Evolutionary conservation across 1,140 invertebrate genomes (phyloP), one percentile per base, ranked within the genome.

Genomic region (Plectrocnemia conspersa): DNA sequence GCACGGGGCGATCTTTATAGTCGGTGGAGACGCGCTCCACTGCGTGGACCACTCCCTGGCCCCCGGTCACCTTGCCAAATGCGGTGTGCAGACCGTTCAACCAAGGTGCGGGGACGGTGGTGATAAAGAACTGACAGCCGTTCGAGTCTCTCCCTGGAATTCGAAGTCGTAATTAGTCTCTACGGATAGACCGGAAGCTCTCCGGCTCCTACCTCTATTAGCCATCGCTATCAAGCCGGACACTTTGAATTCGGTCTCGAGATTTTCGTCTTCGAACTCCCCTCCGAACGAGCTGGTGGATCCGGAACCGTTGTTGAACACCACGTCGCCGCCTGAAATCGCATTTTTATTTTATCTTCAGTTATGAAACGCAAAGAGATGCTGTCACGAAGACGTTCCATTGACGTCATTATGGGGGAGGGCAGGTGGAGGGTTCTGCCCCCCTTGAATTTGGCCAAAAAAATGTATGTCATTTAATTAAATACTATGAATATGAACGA

Each of bases 121-220:
- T 94, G 65, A 98, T 93, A 70, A 98, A 96, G 72, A 98, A 98
- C 69, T 98, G 95, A 63, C 91, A 97, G 22, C 95, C 94, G 64
- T 88, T 89, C n/a, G 84, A 82, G 59, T 90, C 71, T 38, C 73
- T 78, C n/a, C 82, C 82, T 71, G 47, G 56, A 67, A 66, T 56
- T 21, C 58, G 41, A 48, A 58, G 45, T 27, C n/a, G 11, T 21
- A 2, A 48, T 33, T n/a, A n/a, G n/a, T n/a, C n/a, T n/a, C n/a
- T n/a, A n/a, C n/a, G n/a, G 27, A 55, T 25, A 15, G n/a, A n/a
- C n/a, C n/a, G n/a, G n/a, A n/a, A n/a, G n/a, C n/a, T n/a, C n/a
- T n/a, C n/a, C n/a, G n/a, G n/a, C 19, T 62, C 40, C 74, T 79
- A 71, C 87, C 90, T 71, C 85, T 83, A 76, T 98, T 98, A 0